Conservation (phyloP, 2,888 invertebrate species). For the Pelosia muscerda region DNA sequence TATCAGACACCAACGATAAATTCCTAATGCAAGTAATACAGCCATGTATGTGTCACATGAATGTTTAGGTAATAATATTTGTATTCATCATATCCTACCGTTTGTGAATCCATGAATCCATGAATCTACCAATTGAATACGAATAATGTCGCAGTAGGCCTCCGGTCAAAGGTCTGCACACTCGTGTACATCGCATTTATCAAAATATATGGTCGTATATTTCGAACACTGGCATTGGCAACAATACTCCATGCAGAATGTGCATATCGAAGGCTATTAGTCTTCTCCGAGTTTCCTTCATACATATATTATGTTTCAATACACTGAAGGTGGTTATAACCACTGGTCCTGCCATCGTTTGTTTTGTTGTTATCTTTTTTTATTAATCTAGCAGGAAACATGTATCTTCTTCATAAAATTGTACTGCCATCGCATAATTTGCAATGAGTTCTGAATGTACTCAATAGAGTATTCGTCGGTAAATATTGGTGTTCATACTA, state of each 20-base stretch:
- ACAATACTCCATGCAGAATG: conserved; percentile 76
- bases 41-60: conserved; percentile 27
- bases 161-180: conserved; percentile 64
- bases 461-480: neutral
- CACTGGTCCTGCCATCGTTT: conserved; percentile 75
- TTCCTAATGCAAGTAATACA: conserved; percentile 22
- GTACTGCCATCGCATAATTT: neutral
- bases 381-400: neutral
- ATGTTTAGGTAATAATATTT: conserved; percentile 30
- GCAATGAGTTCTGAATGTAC: neutral
- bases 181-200: conserved; percentile 67
- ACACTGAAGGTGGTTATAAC: conserved; percentile 74
- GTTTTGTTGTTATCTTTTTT: conserved; percentile 56
- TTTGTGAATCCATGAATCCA: conserved; percentile 38
- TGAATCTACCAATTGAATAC: conserved; percentile 55
- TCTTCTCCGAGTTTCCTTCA: conserved; percentile 80
- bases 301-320: conserved; percentile 66
- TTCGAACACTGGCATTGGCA: conserved; percentile 68
- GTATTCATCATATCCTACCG: conserved; percentile 41
- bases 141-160: conserved; percentile 59
- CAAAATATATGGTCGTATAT: conserved; percentile 67
- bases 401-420: neutral
- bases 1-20: conserved; percentile 31
- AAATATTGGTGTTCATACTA: too few species aligned
- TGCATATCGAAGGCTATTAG: conserved; percentile 80